Conservation (phyloP, 2,888 invertebrate genomes). For the Ypsolopha sequella region DNA sequence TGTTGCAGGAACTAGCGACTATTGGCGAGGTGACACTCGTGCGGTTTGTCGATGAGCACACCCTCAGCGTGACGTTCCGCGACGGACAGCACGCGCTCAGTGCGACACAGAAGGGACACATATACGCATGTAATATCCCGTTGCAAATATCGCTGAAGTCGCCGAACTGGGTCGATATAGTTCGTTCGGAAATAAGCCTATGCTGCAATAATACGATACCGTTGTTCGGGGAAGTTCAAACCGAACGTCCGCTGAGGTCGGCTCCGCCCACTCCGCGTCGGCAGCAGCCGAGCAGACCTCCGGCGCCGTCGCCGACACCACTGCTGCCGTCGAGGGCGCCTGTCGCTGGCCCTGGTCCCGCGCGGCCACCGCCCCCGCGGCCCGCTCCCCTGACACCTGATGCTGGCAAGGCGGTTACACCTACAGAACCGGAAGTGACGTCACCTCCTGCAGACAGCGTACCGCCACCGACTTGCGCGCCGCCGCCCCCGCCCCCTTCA, state of each 20-base stretch:
- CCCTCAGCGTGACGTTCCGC: slow-evolving; percentile 93
- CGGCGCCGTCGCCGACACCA: slow-evolving; percentile 70
- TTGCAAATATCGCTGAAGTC: slow-evolving; percentile 84
- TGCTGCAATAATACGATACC: slow-evolving; percentile 90
- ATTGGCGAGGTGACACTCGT: slow-evolving; percentile 93
- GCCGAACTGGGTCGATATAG: slow-evolving; percentile 84
- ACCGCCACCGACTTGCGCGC: slow-evolving; percentile 76
- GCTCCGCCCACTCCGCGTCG: slow-evolving; percentile 62
- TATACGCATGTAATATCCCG: slow-evolving; percentile 75
- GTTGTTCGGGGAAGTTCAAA: slow-evolving; percentile 66
- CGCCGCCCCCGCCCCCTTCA: slow-evolving; percentile 60
- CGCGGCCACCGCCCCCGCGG: slow-evolving; percentile 72
- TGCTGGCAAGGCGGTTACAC: slow-evolving; percentile 44
- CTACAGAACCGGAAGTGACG: slow-evolving; percentile 28
- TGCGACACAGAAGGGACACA: slow-evolving; percentile 70
- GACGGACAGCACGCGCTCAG: slow-evolving; percentile 90
- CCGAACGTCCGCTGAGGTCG: slow-evolving; percentile 47
- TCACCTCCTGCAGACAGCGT: slow-evolving; percentile 69
- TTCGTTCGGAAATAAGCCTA: slow-evolving; percentile 85
- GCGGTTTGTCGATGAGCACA: slow-evolving; percentile 84
- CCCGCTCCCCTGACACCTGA: slow-evolving; percentile 68
- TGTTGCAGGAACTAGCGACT: slow-evolving; percentile 85
- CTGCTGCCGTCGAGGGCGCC: slow-evolving; percentile 55
- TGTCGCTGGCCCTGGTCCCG: slow-evolving; percentile 46
- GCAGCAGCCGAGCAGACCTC: slow-evolving; percentile 72